Evolutionary conservation across 2,888 invertebrate species (phyloP).

Genomic region (Campopleginae sp.): DNA sequence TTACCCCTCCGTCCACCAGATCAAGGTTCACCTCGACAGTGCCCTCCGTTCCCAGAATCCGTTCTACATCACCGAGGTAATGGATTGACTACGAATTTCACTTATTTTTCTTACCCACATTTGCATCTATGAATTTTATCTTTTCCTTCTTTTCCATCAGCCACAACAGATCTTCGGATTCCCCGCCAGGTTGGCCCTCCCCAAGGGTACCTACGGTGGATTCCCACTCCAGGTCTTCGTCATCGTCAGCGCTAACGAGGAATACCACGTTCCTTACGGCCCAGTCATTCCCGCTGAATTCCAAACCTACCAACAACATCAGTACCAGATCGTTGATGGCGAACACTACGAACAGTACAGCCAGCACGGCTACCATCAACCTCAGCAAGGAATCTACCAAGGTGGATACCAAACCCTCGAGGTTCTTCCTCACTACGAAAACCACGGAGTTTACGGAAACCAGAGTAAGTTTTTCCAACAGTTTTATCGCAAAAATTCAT

Average conservation of each 20-base stretch:
- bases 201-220: slow-evolving; percentile 88
- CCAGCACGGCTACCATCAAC: slow-evolving; percentile 54
- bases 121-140: background rate
- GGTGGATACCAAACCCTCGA: slow-evolving; percentile 75
- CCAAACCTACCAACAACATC: slow-evolving; percentile 75
- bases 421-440: slow-evolving; percentile 75
- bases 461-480: slow-evolving; percentile 44
- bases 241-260: slow-evolving; percentile 86
- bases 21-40: slow-evolving; percentile 88
- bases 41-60: slow-evolving; percentile 83
- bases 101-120: too few relatives aligned
- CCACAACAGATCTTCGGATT: slow-evolving; percentile 85
- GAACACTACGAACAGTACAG: slow-evolving; percentile 75
- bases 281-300: slow-evolving; percentile 83
- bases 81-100: slow-evolving; percentile 69
- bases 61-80: slow-evolving; percentile 81
- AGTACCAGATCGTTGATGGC: slow-evolving; percentile 76
- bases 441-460: slow-evolving; percentile 65
- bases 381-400: slow-evolving; percentile 64
- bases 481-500: background rate
- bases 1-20: slow-evolving; percentile 86
- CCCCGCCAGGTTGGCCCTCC: slow-evolving; percentile 88
- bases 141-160: slow-evolving; percentile 75
- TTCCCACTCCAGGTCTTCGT: slow-evolving; percentile 88
- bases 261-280: slow-evolving; percentile 84